A percentile compares a stretch with the other conserved stretches of the same genome.
These are phyloP conservation scores for Alentia gelatinosa DNA, from an alignment of 2,888 invertebrate genomes.

Conservation along the genomic window DNA sequence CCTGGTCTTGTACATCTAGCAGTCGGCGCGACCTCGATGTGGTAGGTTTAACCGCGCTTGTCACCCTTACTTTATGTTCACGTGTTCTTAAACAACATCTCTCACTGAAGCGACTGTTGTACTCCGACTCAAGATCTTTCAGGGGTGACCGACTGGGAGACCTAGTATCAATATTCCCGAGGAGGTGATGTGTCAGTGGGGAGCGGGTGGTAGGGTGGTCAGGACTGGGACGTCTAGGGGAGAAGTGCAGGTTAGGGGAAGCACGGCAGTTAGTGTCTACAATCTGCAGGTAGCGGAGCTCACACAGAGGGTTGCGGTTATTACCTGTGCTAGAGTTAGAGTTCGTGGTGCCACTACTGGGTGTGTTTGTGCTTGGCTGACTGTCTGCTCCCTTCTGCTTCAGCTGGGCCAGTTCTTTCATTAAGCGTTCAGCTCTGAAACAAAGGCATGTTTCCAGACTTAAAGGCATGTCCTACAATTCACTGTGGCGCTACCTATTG, in stretches of 20 bases:
- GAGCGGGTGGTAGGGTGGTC: neutral
- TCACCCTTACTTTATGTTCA: neutral
- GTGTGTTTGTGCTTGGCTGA: neutral
- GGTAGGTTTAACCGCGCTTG: neutral
- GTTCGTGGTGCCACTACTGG: neutral
- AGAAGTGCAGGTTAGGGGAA: neutral
- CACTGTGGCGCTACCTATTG: too few species aligned
- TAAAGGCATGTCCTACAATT: too few species aligned
- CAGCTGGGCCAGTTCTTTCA: conserved; percentile 47
- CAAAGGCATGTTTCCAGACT: neutral
- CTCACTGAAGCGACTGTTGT: neutral
- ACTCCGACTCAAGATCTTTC: neutral
- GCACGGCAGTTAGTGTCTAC: neutral
- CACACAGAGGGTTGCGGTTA: neutral
- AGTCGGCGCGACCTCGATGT: neutral
- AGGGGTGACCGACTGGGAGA: neutral
- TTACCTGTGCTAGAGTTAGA: conserved; percentile 46
- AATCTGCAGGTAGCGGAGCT: neutral
- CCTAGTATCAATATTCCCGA: neutral
- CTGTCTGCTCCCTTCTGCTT: neutral
- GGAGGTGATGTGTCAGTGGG: neutral
- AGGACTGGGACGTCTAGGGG: neutral
- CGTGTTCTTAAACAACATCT: neutral
- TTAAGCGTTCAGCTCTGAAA: conserved; percentile 55
- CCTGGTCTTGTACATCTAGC: neutral